A percentile compares a stretch with the other conserved stretches of the same genome.
Evolutionary conservation across 2,797 vertebrate genomes (phyloP).

Genomic region (Apogon talboti): DNA sequence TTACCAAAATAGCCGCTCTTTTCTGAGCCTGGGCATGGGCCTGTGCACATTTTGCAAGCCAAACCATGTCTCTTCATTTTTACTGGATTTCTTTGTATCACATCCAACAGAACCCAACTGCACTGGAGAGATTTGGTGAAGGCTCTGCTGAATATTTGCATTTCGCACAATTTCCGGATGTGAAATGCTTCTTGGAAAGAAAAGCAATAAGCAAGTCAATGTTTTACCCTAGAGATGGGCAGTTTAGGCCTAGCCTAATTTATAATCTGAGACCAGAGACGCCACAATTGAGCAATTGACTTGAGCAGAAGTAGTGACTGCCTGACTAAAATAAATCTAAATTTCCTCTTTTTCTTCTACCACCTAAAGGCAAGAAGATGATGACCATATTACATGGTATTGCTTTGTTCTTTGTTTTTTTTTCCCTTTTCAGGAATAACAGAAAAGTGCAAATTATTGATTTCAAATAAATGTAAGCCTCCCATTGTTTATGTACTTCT

Average conservation of each 20-base stretch:
- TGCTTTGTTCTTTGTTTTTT: not conserved
- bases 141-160: not conserved
- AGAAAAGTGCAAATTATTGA: not conserved
- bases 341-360: conserved; percentile 2
- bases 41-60: not conserved
- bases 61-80: conserved; percentile 15
- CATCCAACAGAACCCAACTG: not conserved
- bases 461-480: not conserved
- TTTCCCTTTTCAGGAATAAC: conserved; percentile 2
- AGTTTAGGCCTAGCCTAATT: conserved; percentile 1
- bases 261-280: conserved; percentile 16
- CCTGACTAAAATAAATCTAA: conserved; percentile 13
- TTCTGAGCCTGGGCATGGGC: conserved; percentile 14
- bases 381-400: conserved; percentile 3
- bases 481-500: too few relatives aligned
- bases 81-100: conserved; percentile 7
- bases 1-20: conserved; percentile 28
- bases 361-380: conserved; percentile 5
- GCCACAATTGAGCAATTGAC: conserved; percentile 22
- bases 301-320: conserved; percentile 9
- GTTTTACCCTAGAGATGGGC: not conserved
- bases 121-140: conserved; percentile 2
- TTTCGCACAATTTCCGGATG: not conserved
- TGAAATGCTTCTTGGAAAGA: not conserved
- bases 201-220: not conserved